Base-by-base conservation (phyloP, 2,888 invertebrate species). In the Rosalia funebris region DNA sequence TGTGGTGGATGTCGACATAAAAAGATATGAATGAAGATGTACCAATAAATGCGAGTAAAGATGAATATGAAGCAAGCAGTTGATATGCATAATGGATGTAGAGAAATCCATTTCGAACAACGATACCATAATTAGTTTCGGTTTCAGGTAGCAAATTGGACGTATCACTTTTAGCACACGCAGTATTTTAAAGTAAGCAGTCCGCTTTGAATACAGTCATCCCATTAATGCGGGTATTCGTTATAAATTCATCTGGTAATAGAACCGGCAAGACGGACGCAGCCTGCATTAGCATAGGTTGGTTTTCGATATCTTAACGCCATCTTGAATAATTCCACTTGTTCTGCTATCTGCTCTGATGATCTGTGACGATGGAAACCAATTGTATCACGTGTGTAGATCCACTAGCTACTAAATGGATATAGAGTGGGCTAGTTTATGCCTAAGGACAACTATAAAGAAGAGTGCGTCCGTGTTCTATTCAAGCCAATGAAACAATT, bases 251-350 rank as follows among this genome's bases (percentile, higher is more conserved):
- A 65, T 69, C 68, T 64, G 59, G 58, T 64, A 70, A 67, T 72
- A 68, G 68, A 69, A 65, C 60, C 60, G 65, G 66, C 55, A 65
- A 57, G 65, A 68, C 63, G 58, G 68, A 70, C 65, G 67, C 68
- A 56, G 57, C 56, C 59, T 67, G 65, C 71, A 75, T 76, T 77
- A 76, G 73, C 76, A 77, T 75, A 74, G 71, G 66, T 67, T 66
- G 62, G 64, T 66, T 67, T 64, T 62, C 48, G 54, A 62, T 69
- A 69, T 67, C 68, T 61, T 45, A 76, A 78, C 77, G 77, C 77
- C 76, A 79, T 77, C 79, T 79, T 78, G 78, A 79, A 79, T 78
- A 77, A 79, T 79, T 77, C 74, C 69, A 71, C 76, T 74, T 78
- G 76, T 75, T 75, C 70, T 63, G 68, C 74, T 79, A 79, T 79